A percentile compares a stretch with the other conserved stretches of the same genome.
These are phyloP conservation scores for Anthopleura xanthogrammica DNA, from an alignment of 92 coral and sea anemone species.

Conservation along the genomic window DNA sequence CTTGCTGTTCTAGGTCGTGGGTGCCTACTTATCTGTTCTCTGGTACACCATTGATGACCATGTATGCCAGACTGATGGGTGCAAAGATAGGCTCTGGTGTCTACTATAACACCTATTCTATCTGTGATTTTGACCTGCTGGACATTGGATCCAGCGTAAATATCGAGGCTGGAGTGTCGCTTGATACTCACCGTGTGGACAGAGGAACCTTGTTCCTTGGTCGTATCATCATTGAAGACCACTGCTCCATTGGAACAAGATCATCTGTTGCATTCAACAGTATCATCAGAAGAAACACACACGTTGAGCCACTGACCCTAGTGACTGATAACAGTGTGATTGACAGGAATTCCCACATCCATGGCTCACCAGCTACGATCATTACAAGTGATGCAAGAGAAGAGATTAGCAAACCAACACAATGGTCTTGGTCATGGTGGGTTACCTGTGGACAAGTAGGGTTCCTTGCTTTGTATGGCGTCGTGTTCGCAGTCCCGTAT, in stretches of 20 bases:
- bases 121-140: constrained; percentile 14
- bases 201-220: constrained; percentile 22
- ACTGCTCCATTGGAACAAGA: constrained; percentile 19
- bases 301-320: constrained; percentile 19
- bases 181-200: constrained; percentile 19
- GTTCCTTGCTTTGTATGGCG: not conserved
- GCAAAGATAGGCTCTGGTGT: constrained; percentile 12
- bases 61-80: constrained; percentile 15
- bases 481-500: constrained; percentile 7
- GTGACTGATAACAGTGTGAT: constrained; percentile 16
- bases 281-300: constrained; percentile 4
- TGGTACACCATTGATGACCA: constrained; percentile 18
- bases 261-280: constrained; percentile 9
- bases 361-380: constrained; percentile 14
- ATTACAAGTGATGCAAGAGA: not conserved
- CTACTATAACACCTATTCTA: not conserved
- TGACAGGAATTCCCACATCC: constrained; percentile 12
- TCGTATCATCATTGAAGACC: constrained; percentile 10
- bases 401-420: too few relatives aligned
- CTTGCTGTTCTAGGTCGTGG: not conserved
- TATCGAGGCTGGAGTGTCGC: constrained; percentile 5
- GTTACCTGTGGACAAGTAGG: constrained; percentile 11
- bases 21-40: constrained; percentile 19
- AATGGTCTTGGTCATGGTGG: constrained; percentile 19
- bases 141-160: not conserved